Conservation (phyloP, 2,888 invertebrate genomes). For the Leucoma salicis region DNA sequence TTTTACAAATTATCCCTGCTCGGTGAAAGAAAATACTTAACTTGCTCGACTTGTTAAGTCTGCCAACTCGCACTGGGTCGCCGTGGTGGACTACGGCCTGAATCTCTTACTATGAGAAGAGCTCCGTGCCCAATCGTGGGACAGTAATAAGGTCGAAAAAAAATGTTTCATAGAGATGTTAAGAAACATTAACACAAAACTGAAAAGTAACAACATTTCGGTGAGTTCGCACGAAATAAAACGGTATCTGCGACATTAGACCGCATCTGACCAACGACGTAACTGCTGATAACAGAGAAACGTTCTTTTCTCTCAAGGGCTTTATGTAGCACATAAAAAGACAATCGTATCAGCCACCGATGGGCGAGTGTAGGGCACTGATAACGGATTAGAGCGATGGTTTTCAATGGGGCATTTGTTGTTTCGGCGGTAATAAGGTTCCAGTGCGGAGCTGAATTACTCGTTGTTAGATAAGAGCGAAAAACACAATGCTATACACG, state of each 20-base stretch:
- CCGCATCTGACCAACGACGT: constrained; percentile 28
- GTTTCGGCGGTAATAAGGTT: constrained; percentile 9
- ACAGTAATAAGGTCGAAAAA: too few species aligned
- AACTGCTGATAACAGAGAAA: constrained; percentile 36
- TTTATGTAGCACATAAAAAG: constrained; percentile 40
- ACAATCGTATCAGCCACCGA: constrained; percentile 30
- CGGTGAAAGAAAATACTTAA: too few species aligned
- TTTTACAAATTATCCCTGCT: too few species aligned
- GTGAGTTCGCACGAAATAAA: constrained; percentile 25
- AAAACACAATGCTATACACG: too few species aligned
- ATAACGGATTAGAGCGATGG: constrained; percentile 20
- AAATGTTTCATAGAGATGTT: too few species aligned
- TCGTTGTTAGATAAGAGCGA: background rate
- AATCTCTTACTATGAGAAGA: too few species aligned
- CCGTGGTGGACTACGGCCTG: too few species aligned
- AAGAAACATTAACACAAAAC: constrained; percentile 2
- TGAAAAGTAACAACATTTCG: constrained; percentile 9
- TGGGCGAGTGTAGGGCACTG: constrained; percentile 7
- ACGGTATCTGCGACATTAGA: constrained; percentile 13
- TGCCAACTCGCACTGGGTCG: too few species aligned
- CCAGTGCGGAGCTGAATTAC: background rate
- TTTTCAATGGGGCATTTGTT: constrained; percentile 28
- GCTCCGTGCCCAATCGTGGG: too few species aligned
- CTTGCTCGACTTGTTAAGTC: too few species aligned
- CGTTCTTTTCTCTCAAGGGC: constrained; percentile 23